These are phyloP conservation scores for Holotrichia oblita DNA, from an alignment of 1,140 invertebrate species.

Conservation along the genomic window DNA sequence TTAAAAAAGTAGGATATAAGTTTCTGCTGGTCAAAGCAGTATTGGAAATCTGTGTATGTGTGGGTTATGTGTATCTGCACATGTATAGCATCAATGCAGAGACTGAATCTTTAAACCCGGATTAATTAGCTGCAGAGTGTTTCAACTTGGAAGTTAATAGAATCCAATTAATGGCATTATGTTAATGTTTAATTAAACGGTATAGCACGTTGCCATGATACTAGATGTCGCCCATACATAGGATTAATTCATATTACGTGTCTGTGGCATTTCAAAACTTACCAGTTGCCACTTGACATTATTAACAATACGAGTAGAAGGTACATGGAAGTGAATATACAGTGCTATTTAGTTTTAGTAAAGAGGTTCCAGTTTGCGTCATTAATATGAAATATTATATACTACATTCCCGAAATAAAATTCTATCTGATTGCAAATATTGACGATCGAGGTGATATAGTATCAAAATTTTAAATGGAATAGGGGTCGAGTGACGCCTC, in stretches of 20 bases:
- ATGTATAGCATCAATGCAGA: not conserved
- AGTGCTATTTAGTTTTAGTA: too few species aligned
- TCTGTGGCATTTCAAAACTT: not conserved
- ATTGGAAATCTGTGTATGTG: too few species aligned
- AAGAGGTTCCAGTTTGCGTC: too few species aligned
- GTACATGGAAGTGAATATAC: not conserved
- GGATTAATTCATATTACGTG: slow-evolving; percentile 9
- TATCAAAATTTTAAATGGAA: too few species aligned
- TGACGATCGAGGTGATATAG: too few species aligned
- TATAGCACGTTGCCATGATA: slow-evolving; percentile 10
- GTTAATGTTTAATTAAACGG: slow-evolving; percentile 31
- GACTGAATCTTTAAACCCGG: not conserved
- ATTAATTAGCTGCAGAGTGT: slow-evolving; percentile 2
- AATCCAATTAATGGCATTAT: not conserved
- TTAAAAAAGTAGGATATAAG: too few species aligned
- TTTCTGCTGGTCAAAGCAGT: too few species aligned
- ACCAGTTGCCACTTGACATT: not conserved
- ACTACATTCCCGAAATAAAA: too few species aligned
- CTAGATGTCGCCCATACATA: not conserved
- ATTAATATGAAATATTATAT: too few species aligned
- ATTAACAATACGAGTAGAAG: not conserved
- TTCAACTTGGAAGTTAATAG: not conserved
- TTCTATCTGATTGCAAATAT: too few species aligned
- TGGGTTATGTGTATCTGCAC: too few species aligned
- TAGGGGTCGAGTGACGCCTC: too few species aligned